Conservation (phyloP, 2,113 vertebrate species). For the Polyodon spathula region DNA sequence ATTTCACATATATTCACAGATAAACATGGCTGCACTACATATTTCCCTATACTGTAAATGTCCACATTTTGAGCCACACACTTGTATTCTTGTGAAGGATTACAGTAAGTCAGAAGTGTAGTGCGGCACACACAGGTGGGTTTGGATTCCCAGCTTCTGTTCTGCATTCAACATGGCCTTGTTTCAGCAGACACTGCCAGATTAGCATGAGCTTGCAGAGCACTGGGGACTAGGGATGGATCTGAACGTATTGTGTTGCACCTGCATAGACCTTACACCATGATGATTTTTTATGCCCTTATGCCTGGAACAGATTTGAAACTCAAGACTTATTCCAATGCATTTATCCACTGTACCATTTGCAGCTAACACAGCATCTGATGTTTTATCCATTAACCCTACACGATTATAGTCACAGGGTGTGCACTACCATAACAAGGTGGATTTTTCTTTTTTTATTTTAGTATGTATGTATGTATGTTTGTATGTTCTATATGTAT, state of each 20-base stretch:
- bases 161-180: conserved; percentile 28
- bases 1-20: too few relatives aligned
- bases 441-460: too few relatives aligned
- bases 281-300: conserved; percentile 21
- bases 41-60: too few relatives aligned
- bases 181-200: conserved; percentile 38
- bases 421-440: too few relatives aligned
- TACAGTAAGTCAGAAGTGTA: conserved; percentile 28
- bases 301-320: conserved; percentile 24
- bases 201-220: conserved; percentile 26
- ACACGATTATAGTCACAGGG: conserved; percentile 57
- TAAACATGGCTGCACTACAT: too few relatives aligned
- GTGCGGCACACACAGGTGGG: conserved; percentile 45
- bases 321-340: conserved; percentile 45
- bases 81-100: too few relatives aligned
- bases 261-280: conserved; percentile 42
- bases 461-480: too few relatives aligned
- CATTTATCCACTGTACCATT: conserved; percentile 47
- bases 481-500: too few relatives aligned
- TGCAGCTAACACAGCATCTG: conserved; percentile 64
- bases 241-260: conserved; percentile 55
- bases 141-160: conserved; percentile 5
- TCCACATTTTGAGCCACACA: too few relatives aligned
- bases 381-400: conserved; percentile 65
- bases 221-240: conserved; percentile 31